Evolutionary conservation across 2,113 vertebrate genomes (phyloP).

Genomic region (Pristiophorus japonicus): DNA sequence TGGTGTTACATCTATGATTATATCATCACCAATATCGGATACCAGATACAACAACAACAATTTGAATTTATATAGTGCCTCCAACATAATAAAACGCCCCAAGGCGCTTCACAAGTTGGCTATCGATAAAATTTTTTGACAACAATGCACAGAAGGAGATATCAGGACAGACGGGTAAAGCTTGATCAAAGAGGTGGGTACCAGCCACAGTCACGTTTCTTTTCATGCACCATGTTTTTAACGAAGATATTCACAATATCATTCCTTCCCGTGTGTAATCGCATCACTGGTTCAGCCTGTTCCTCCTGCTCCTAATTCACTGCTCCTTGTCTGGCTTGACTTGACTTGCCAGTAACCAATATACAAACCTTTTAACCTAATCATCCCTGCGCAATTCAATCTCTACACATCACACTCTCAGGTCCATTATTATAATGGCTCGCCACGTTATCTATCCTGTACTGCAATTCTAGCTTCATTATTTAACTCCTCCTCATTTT

Average conservation of each 20-base stretch:
- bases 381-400: background rate
- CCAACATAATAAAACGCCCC: background rate
- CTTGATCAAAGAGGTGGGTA: background rate
- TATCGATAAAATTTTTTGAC: background rate
- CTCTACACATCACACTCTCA: background rate
- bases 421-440: background rate
- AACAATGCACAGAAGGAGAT: background rate
- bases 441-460: background rate
- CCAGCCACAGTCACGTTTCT: background rate
- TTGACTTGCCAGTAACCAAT: background rate
- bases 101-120: too few species aligned
- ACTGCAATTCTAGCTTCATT: background rate
- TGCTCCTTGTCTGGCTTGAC: background rate
- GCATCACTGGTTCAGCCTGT: too few species aligned
- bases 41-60: background rate
- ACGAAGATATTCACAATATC: background rate
- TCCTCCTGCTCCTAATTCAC: too few species aligned
- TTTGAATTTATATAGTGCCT: background rate
- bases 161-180: background rate
- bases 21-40: background rate
- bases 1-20: background rate
- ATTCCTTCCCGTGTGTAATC: background rate
- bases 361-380: background rate
- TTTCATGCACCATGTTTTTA: background rate
- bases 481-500: background rate